Base-by-base conservation (phyloP, 1,140 invertebrate genomes). In the Venturia canescens region DNA sequence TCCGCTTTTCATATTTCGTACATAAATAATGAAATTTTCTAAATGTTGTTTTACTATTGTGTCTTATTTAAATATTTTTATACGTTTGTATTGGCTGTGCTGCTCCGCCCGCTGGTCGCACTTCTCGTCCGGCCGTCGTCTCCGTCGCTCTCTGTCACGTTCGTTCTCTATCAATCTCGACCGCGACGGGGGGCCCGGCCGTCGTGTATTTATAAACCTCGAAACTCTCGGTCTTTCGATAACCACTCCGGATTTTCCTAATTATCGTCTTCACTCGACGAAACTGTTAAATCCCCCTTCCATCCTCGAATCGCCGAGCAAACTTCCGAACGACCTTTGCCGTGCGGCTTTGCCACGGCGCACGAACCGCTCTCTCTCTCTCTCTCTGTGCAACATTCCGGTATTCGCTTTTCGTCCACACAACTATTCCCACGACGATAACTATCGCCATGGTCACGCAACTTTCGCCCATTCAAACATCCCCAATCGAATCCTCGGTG, bases 401-500 rank as follows among this genome's bases (percentile, higher is more conserved):
- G 3, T 53, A 63, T 26, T 31, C 66, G 16, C 27, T 31, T n/a
- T 69, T 31, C 66, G 16, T 9, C 15, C 60, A 13, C 4, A 23
- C 23, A n/a, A 27, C 5, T 23, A 26, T 63, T 23, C 21, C 66
- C 13, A 69, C 29, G 66, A 34, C 18, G 26, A n/a, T 18, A 16
- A 76, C 74, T 18, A 74, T 23, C 26, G n/a, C 44, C 31, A 9
- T 26, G 50, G 74, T 44, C 53, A 76, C 74, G 74, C 74, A 76
- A 76, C 74, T 27, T 74, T 48, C 29, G 16, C 53, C 74, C 53
- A 9, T 57, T 29, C 53, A 18, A 11, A 53, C 15, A 23, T 27
- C 53, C 16, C 53, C 60, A 38, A 63, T 34, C 74, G 53, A 76
- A 76, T 76, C 60, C 53, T 29, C 26, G 15, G 3, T 31, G 0